Percentiles rank a stretch among this genome's conserved stretches.
Conservation (phyloP, 2,797 vertebrate genomes). For the Gorsachius magnificus region DNA sequence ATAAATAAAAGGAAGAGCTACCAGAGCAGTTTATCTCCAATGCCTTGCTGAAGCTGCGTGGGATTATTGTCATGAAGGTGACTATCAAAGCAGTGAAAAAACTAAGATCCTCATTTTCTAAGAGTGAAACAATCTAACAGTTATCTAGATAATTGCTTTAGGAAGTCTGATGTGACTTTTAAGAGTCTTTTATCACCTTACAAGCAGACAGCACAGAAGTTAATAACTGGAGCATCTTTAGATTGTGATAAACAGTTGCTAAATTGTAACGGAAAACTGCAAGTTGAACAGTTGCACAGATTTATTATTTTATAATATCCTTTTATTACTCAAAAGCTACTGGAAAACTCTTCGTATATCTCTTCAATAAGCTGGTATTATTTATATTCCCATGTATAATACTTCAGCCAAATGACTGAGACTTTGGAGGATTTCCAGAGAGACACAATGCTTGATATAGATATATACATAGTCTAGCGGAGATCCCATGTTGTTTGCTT, state of each 20-base stretch:
- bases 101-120: neutral
- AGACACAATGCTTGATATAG: neutral
- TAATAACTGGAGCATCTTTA: neutral
- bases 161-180: neutral
- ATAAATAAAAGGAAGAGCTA: neutral
- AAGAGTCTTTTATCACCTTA: neutral
- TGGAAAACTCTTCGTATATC: neutral
- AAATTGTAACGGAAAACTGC: neutral
- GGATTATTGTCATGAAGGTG: neutral
- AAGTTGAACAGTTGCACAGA: neutral
- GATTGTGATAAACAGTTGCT: neutral
- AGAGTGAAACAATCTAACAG: neutral
- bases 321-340: neutral
- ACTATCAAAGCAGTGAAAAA: neutral
- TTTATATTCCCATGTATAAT: neutral
- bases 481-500: neutral
- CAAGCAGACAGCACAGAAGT: neutral
- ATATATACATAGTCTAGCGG: neutral
- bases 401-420: neutral
- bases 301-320: neutral
- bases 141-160: neutral
- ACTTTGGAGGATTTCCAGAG: neutral
- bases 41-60: neutral
- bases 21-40: neutral
- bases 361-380: neutral